Evolutionary conservation across 2,888 invertebrate species (phyloP).

Genomic region (Oligia strigilis): DNA sequence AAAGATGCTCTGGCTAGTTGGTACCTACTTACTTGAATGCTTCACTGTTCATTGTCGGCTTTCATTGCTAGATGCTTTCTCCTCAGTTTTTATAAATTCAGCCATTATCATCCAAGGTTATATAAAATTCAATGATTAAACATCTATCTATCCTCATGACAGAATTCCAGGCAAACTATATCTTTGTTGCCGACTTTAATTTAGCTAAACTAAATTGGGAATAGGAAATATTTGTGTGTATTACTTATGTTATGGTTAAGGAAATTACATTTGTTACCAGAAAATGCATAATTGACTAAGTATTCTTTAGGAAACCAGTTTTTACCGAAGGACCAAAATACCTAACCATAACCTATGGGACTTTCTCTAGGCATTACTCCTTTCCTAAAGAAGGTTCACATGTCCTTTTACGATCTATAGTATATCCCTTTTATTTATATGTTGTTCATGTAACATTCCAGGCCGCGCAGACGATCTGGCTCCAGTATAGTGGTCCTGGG

Average conservation of each 20-base stretch:
- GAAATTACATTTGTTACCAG: not conserved
- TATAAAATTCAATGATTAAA: not conserved
- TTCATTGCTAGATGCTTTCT: conserved; percentile 10
- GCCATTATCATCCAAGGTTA: not conserved
- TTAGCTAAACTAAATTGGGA: not conserved
- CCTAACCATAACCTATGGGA: too few relatives aligned
- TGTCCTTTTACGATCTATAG: not conserved
- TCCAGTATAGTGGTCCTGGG: conserved; percentile 96
- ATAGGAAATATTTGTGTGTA: too few relatives aligned
- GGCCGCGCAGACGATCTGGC: conserved; percentile 95
- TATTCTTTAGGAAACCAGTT: not conserved
- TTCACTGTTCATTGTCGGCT: conserved; percentile 2
- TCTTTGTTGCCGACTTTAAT: not conserved
- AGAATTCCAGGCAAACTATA: not conserved
- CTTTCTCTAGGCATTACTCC: too few relatives aligned
- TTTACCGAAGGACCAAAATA: not conserved
- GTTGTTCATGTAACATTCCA: conserved; percentile 82
- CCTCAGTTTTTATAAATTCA: not conserved
- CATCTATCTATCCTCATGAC: too few relatives aligned
- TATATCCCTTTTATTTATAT: conserved; percentile 5
- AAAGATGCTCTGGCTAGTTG: not conserved
- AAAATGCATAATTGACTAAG: not conserved
- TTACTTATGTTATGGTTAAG: too few relatives aligned
- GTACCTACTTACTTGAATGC: conserved; percentile 8
- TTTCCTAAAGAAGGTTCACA: not conserved